Conservation (phyloP, 2,888 invertebrate species). For the Corythucha ciliata region DNA sequence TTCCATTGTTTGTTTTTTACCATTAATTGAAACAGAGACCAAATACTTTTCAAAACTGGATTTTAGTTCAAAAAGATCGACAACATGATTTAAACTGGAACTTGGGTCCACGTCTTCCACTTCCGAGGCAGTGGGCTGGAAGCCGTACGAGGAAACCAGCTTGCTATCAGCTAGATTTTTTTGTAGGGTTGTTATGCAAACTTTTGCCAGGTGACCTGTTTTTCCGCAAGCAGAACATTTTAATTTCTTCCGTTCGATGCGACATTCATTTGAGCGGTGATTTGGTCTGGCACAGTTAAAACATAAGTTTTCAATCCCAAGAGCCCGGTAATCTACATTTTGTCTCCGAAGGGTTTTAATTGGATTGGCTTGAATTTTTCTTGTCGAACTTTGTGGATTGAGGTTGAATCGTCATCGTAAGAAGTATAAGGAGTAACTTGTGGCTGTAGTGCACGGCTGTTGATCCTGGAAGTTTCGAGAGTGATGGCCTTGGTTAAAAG, state of each 20-base stretch:
- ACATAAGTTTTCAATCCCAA: slow-evolving; percentile 5
- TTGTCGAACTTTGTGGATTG: neutral
- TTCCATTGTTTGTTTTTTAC: neutral
- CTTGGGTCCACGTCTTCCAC: too few species aligned
- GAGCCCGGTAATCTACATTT: neutral
- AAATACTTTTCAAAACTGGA: slow-evolving; percentile 1
- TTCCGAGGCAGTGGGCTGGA: too few species aligned
- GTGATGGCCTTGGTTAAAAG: slow-evolving; percentile 2
- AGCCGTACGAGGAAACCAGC: too few species aligned
- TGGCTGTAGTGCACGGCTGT: slow-evolving; percentile 9
- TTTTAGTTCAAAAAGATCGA: slow-evolving; percentile 5
- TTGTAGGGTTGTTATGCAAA: neutral
- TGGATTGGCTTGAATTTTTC: too few species aligned
- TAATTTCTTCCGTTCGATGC: neutral
- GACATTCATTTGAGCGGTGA: slow-evolving; percentile 6
- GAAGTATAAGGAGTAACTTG: neutral
- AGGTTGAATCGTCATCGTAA: neutral
- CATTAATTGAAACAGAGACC: slow-evolving; percentile 1
- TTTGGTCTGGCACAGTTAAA: neutral
- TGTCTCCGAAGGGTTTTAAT: too few species aligned
- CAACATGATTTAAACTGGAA: too few species aligned
- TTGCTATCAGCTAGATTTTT: neutral
- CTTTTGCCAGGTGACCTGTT: slow-evolving; percentile 2
- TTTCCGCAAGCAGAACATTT: neutral
- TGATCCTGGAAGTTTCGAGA: slow-evolving; percentile 2